Percentiles rank a stretch among this genome's conserved stretches.
Evolutionary conservation across 2,113 vertebrate genomes (phyloP).

Genomic region (Garra rufa): DNA sequence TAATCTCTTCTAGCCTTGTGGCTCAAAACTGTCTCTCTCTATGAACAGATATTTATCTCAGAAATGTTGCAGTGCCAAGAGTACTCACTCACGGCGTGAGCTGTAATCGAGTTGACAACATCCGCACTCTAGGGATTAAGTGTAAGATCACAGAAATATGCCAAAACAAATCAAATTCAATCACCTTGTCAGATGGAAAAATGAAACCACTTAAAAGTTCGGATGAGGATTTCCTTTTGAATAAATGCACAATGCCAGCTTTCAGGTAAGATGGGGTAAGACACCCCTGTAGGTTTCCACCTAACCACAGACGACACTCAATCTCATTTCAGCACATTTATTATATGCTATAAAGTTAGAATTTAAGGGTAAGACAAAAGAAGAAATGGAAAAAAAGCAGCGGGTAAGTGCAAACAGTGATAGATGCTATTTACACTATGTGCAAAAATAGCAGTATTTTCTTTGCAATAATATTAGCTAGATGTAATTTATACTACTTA

Average conservation of each 20-base stretch:
- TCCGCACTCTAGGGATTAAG: constrained; percentile 73
- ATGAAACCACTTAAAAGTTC: constrained; percentile 62
- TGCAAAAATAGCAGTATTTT: no score
- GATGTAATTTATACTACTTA: no score
- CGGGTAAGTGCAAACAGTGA: no score
- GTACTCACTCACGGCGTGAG: constrained; percentile 70
- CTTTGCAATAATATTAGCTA: no score
- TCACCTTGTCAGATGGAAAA: constrained; percentile 60
- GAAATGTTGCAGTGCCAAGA: constrained; percentile 69
- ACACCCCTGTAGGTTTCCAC: background rate
- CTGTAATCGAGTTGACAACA: constrained; percentile 76
- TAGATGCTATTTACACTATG: no score
- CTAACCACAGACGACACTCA: background rate
- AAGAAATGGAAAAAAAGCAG: no score
- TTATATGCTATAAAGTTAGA: background rate
- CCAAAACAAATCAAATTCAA: constrained; percentile 64
- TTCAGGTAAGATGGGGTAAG: background rate
- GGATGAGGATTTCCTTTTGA: constrained; percentile 57
- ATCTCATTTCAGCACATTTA: background rate
- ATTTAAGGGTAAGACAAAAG: background rate
- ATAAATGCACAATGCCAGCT: constrained; percentile 28
- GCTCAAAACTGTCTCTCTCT: constrained; percentile 69
- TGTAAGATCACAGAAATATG: constrained; percentile 64
- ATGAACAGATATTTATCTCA: constrained; percentile 75
- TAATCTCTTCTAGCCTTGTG: constrained; percentile 67